Conservation (phyloP, 2,113 vertebrate genomes). For the Danio rerio region DNA sequence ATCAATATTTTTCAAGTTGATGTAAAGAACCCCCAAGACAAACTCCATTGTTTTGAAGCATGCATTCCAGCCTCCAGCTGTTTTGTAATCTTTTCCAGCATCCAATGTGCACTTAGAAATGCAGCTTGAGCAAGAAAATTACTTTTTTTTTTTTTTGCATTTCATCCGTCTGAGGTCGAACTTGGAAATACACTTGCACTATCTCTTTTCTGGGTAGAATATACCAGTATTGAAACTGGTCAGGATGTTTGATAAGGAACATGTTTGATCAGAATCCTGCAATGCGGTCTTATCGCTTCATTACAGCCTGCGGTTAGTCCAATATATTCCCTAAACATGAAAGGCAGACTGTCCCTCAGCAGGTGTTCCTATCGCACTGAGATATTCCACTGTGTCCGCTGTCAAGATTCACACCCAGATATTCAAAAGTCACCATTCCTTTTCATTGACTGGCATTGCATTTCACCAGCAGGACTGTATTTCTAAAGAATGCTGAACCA, state of each 20-base stretch:
- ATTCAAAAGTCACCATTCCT: not conserved
- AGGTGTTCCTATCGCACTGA: conserved; percentile 18
- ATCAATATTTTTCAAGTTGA: conserved; percentile 21
- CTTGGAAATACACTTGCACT: not conserved
- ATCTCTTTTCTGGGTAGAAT: not conserved
- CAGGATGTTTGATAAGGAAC: conserved; percentile 25
- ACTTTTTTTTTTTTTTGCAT: conserved; percentile 8
- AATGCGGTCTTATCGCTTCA: not conserved
- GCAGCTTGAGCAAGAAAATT: conserved; percentile 5
- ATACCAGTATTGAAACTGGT: not conserved
- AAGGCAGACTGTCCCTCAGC: not conserved
- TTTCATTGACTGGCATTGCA: not conserved
- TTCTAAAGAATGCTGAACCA: not conserved
- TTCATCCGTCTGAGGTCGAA: not conserved
- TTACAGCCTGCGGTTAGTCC: conserved; percentile 11
- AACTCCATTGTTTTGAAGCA: conserved; percentile 6
- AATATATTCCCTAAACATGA: conserved; percentile 25
- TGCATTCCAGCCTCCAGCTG: not conserved
- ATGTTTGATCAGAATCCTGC: conserved; percentile 17
- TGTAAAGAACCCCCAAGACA: not conserved
- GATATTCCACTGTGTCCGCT: not conserved
- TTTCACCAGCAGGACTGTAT: not conserved
- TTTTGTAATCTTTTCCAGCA: conserved; percentile 18
- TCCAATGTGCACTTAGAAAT: not conserved
- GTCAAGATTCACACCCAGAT: conserved; percentile 10